Evolutionary conservation across 2,113 vertebrate species (phyloP), one percentile per base, ranked within the genome.

Genomic region (Thermophis baileyi): DNA sequence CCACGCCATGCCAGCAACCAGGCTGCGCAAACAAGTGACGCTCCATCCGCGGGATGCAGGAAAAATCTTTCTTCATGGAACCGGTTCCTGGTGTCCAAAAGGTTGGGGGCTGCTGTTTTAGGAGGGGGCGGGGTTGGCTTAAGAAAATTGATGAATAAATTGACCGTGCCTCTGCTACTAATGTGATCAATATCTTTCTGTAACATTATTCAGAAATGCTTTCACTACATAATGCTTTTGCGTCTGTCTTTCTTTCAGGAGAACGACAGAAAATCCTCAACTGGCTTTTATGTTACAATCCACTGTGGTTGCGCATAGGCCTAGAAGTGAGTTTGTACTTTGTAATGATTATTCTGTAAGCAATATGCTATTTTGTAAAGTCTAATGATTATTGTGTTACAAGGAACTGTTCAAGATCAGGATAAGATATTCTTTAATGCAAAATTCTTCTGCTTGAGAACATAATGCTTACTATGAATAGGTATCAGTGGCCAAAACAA

Each of bases 201-300:
- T 24, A 63, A 12, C 81, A 18, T 10, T 51, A 49, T 3, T 20
- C 25, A 89, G 12, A 24, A 35, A 50, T 40, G 47, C 35, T 88
- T 0, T 94, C 88, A 47, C 25, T 93, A 22, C 40, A 89, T 53
- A 4, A 24, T 93, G 3, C 0, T 57, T 57, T 88, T 95, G 9
- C 12, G 47, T 4, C 18, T 85, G 14, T 1, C 20, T 91, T 22
- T 89, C 25, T 97, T 96, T 10, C 94, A 99, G 99, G 99, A 69
- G 98, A 99, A 94, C 98, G 99, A 8, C 98, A 98, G 92, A 99
- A 99, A 97, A 95, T 99, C 57, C 97, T 99, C 16, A 98, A 98
- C 69, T 99, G 99, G 99, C 98, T 99, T 47, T 97, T 99, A 63
- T 99, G 98, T 0, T 99, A 99, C 96, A 99, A 99, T 96, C 98